phyloP scores from a whole-genome alignment of 2,888 invertebrate species.

The Ellobium chinense region DNA sequence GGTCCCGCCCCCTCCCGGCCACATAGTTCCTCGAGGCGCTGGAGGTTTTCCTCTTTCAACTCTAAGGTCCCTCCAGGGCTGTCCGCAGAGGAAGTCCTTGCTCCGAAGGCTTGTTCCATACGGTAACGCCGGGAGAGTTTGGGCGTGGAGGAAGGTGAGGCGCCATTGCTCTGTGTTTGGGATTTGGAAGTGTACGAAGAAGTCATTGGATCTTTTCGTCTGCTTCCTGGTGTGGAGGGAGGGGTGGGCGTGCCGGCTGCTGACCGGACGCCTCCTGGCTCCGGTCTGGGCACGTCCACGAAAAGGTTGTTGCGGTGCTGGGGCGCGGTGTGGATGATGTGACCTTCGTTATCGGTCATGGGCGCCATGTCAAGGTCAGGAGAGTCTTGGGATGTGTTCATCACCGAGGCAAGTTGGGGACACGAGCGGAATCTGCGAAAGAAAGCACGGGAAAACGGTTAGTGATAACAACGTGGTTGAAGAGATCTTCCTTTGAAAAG shows the following conservation, averaged over 20 bases:
- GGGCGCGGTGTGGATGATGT: slow-evolving; percentile 27
- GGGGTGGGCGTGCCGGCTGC: slow-evolving; percentile 61
- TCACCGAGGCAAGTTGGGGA: slow-evolving; percentile 49
- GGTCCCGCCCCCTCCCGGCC: neutral
- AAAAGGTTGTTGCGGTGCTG: slow-evolving; percentile 25
- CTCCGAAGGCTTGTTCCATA: slow-evolving; percentile 23
- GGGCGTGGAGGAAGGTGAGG: slow-evolving; percentile 58
- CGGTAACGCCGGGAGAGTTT: slow-evolving; percentile 45
- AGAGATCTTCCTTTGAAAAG: too few relatives aligned
- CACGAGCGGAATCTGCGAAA: slow-evolving; percentile 51
- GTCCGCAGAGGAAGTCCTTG: slow-evolving; percentile 42
- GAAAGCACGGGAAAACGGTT: neutral
- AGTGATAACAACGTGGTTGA: neutral
- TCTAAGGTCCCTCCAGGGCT: slow-evolving; percentile 23
- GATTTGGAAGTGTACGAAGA: slow-evolving; percentile 42
- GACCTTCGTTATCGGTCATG: slow-evolving; percentile 42
- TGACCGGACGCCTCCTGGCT: slow-evolving; percentile 22
- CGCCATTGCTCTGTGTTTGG: slow-evolving; percentile 49
- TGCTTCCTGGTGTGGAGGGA: slow-evolving; percentile 67
- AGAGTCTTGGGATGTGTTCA: slow-evolving; percentile 45
- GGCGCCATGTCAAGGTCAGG: slow-evolving; percentile 49
- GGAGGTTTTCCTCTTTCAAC: slow-evolving; percentile 43
- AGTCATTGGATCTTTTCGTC: slow-evolving; percentile 59
- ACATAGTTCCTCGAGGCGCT: slow-evolving; percentile 34
- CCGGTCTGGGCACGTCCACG: slow-evolving; percentile 26